Base-by-base conservation (phyloP, 2,888 invertebrate species). In the Drosophila tripunctata region DNA sequence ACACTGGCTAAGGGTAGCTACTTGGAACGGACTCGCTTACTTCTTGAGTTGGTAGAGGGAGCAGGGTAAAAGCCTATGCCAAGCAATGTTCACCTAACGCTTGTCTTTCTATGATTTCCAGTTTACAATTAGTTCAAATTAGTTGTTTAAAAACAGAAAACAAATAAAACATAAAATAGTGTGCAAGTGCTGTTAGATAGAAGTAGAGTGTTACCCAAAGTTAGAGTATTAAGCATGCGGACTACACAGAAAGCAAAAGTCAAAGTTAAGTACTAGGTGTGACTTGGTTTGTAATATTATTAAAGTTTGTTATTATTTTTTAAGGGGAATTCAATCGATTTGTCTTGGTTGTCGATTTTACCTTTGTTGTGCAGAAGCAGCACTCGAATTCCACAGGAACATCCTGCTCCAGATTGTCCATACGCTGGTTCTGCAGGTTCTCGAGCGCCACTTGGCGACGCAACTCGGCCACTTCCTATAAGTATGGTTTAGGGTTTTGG, bases 311-410 rank as follows among this genome's bases (percentile, higher is more conserved):
- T 30, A 21, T 45, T 57, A 44, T 24, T 24, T 7, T 7, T 24
- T 24, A 24, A 24, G 27, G 48, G 24, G 24, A 41, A 60, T 44
- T n/a, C 24, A 75, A 73, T 70, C 76, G 71, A 70, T 75, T 75
- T 75, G 72, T 73, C 60, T 44, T 70, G 60, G 50, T 61, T 61
- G 66, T 73, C 65, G 62, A 71, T 67, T 78, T 77, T 90, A 97
- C 97, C 96, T 97, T 97, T 92, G 96, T 95, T 93, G 96, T 96
- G 95, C 97, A 97, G 96, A 96, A 97, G 95, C 97, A 97, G 96
- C 97, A 97, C 94, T 97, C 97, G 94, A 96, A 96, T 94, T 97
- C 97, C 94, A 96, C 96, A 93, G 96, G 96, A 93, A 96, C 94
- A 93, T 97, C 96, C 93, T 96, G 96, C 92, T 95, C 94, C 92